phyloP scores from a whole-genome alignment of 2,888 invertebrate genomes.

The Hemicrepidius hirtus region DNA sequence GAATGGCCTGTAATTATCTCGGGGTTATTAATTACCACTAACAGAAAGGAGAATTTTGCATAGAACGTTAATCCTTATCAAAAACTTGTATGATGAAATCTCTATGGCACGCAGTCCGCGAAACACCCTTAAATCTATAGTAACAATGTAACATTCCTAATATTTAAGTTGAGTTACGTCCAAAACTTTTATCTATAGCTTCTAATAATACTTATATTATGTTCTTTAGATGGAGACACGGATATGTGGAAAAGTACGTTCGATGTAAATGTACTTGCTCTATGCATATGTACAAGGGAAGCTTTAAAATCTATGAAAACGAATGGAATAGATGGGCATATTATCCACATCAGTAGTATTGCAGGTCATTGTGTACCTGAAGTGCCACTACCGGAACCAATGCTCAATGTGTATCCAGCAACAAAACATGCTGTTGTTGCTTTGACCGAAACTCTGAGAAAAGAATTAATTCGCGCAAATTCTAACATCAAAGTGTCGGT shows the following conservation, averaged over 20 bases:
- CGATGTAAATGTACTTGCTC: slow-evolving; percentile 60
- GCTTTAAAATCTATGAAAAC: slow-evolving; percentile 58
- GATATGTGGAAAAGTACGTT: slow-evolving; percentile 59
- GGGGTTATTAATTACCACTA: no score
- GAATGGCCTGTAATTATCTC: no score
- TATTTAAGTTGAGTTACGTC: no score
- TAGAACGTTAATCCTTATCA: no score
- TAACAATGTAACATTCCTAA: no score
- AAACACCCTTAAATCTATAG: no score
- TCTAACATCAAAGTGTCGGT: slow-evolving; percentile 49
- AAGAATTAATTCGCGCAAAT: slow-evolving; percentile 31
- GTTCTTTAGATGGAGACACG: slow-evolving; percentile 56
- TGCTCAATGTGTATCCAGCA: slow-evolving; percentile 46
- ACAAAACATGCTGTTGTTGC: slow-evolving; percentile 48
- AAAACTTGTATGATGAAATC: no score
- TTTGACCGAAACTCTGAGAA: slow-evolving; percentile 43
- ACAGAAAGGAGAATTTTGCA: no score
- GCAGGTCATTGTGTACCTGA: slow-evolving; percentile 43
- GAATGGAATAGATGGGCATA: slow-evolving; percentile 54
- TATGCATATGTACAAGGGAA: slow-evolving; percentile 57
- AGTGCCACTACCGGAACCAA: slow-evolving; percentile 29
- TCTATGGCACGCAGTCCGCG: no score
- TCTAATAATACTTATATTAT: neutral
- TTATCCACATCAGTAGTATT: slow-evolving; percentile 46
- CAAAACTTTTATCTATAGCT: no score